Percentiles rank a stretch among this genome's conserved stretches.
phyloP scores from a whole-genome alignment of 2,113 vertebrate genomes.

The Ophiodon elongatus region DNA sequence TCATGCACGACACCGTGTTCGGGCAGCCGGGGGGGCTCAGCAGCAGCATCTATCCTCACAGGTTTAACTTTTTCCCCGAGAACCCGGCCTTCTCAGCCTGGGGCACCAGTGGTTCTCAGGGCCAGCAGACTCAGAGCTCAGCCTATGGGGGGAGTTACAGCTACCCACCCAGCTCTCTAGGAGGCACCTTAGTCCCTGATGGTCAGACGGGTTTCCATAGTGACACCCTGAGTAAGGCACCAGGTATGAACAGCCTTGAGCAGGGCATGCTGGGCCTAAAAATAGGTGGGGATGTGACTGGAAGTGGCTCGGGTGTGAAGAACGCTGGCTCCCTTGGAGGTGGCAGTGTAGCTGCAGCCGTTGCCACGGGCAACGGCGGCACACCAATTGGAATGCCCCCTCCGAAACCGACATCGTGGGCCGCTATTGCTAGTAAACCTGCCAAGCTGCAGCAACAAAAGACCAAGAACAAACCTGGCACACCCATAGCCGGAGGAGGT shows the following conservation, averaged over 20 bases:
- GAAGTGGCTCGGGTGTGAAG: slow-evolving; percentile 89
- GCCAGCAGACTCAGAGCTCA: slow-evolving; percentile 96
- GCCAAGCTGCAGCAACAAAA: slow-evolving; percentile 96
- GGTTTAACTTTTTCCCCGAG: slow-evolving; percentile 98
- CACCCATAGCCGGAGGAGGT: slow-evolving; percentile 83
- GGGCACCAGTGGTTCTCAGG: slow-evolving; percentile 96
- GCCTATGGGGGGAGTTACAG: slow-evolving; percentile 96
- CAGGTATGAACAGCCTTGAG: slow-evolving; percentile 96
- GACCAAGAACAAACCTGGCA: slow-evolving; percentile 90
- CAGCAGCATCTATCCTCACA: slow-evolving; percentile 94
- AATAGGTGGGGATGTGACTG: slow-evolving; percentile 91
- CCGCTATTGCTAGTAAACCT: slow-evolving; percentile 97
- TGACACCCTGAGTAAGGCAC: slow-evolving; percentile 94
- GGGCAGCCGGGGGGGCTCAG: slow-evolving; percentile 96
- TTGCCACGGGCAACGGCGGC: slow-evolving; percentile 88
- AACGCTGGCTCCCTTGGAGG: slow-evolving; percentile 90
- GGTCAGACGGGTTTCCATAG: slow-evolving; percentile 96
- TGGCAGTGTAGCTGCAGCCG: slow-evolving; percentile 76
- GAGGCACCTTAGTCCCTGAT: slow-evolving; percentile 92
- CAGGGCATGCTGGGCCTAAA: slow-evolving; percentile 97
- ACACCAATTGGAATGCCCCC: slow-evolving; percentile 90
- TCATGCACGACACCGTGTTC: slow-evolving; percentile 97
- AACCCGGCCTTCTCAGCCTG: slow-evolving; percentile 97
- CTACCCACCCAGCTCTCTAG: slow-evolving; percentile 95
- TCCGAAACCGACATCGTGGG: slow-evolving; percentile 96